Base-by-base conservation (phyloP, 1,140 invertebrate genomes). In the Rhyzopertha dominica region DNA sequence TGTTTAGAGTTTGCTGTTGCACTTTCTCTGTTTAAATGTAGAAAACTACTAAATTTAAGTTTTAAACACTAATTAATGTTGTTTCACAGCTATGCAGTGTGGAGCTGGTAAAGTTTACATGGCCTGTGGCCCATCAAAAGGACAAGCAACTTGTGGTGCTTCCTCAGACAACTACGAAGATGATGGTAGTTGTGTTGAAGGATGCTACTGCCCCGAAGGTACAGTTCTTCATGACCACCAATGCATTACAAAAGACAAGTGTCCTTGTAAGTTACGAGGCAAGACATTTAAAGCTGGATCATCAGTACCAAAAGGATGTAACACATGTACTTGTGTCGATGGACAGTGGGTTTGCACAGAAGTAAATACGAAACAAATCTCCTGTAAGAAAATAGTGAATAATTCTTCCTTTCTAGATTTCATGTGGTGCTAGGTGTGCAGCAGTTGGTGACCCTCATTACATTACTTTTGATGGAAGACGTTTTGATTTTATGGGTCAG, bases 371-470 rank as follows among this genome's bases (percentile, higher is more conserved):
- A n/a, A 26, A 26, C 8, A 26, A 32, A 12, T 3, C 13, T 36
- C n/a, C 10, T 7, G 5, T 34, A 18, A 12, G 19, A 16, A 2
- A 34, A 34, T 16, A 16, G 4, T 31, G 16, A 26, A 13, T 37
- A 39, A 26, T 42, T 4, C 22, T 42, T 39, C 40, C 16, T 12
- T 40, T 46, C 26, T 43, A 62, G 60, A 65, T 76, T 5, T 74
- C 76, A 26, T 91, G 88, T 62, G 78, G 78, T 1, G 78, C 82
- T 0, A 75, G 85, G 14, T 91, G 91, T 64, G 77, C 82, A 0
- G 82, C 85, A 0, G 74, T 89, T 13, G 90, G 90, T 0, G 90
- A 93, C 71, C 90, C 90, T 3, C 91, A 95, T 69, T 95, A 92
- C 66, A 77, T 78, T 16, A 95, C 90, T 0, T 95, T 94, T 61